These are phyloP conservation scores for Melanerpes aurifrons DNA, from an alignment of 2,113 vertebrate genomes.

Conservation along the genomic window DNA sequence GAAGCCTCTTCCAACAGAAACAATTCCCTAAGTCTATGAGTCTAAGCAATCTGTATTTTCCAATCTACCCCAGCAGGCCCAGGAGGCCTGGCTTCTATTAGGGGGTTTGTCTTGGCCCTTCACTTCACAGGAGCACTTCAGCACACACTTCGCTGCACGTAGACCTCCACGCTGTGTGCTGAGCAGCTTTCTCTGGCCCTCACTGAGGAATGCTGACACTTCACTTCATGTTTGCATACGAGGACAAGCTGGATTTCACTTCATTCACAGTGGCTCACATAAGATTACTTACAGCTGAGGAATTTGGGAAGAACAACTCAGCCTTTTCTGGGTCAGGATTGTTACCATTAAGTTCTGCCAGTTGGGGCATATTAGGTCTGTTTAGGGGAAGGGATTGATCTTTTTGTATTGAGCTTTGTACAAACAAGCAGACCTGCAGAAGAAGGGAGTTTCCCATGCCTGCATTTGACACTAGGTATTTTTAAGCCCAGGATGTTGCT, in stretches of 20 bases:
- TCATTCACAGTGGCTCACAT: neutral
- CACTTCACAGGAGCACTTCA: neutral
- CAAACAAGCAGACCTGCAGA: neutral
- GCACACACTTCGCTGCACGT: neutral
- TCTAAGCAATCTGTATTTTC: neutral
- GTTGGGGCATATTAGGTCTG: neutral
- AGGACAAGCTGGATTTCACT: neutral
- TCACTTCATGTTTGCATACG: neutral
- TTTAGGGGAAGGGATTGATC: neutral
- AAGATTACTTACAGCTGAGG: neutral
- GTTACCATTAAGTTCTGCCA: neutral
- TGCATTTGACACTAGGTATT: neutral
- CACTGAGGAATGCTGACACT: neutral
- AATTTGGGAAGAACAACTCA: neutral
- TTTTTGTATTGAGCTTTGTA: neutral
- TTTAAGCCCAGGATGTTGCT: neutral
- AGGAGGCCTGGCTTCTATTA: neutral
- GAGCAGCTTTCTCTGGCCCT: neutral
- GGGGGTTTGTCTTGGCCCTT: neutral
- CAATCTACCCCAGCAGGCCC: accelerated
- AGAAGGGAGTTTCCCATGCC: neutral
- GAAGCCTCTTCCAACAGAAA: no score
- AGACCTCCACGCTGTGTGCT: neutral
- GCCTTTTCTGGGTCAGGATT: neutral
- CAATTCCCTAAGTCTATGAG: no score